Evolutionary conservation across 2,797 vertebrate genomes (phyloP), one percentile per base, ranked within the genome.

Genomic region (Trematomus bernacchii): DNA sequence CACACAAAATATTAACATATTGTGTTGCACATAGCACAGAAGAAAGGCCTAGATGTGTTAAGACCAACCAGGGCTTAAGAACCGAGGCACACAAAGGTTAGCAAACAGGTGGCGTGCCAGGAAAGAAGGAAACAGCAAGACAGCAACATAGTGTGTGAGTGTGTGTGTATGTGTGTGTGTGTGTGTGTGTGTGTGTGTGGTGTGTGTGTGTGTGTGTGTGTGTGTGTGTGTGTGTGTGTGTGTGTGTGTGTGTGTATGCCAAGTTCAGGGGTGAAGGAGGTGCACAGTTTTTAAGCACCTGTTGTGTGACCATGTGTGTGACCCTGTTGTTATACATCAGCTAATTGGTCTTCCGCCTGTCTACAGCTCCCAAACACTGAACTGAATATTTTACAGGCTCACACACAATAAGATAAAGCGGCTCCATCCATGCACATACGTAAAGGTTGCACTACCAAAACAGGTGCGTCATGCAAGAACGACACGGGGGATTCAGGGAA

Each of bases 21-120:
- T 30, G 66, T 8, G 30, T 43, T 46, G n/a, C 55, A 68, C 46
- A 27, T 33, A 54, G 55, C 66, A 58, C 15, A 66, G 9, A 54
- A 62, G 62, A 67, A 42, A 30, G 10, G 70, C 40, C 59, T 48
- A 50, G 77, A 66, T 73, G 65, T 72, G 80, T 55, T 51, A 37
- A 79, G 65, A 82, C 68, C 55, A 61, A 61, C 6, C 42, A 10
- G 60, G 69, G 75, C 71, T 84, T 64, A 72, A 63, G 63, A 57
- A 80, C 76, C 10, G 59, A 81, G 80, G 69, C 33, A 52, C 71
- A 51, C 66, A 79, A 43, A 78, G 76, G 61, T 67, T 6, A 70
- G 53, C 66, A 73, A 87, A 88, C 89, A 92, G 91, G 87, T 91
- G 90, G 85, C 37, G 15, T 2, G 51, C 51, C 23, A 18, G 21